phyloP scores from a whole-genome alignment of 2,797 vertebrate genomes.

The Lutjanus argentimaculatus region DNA sequence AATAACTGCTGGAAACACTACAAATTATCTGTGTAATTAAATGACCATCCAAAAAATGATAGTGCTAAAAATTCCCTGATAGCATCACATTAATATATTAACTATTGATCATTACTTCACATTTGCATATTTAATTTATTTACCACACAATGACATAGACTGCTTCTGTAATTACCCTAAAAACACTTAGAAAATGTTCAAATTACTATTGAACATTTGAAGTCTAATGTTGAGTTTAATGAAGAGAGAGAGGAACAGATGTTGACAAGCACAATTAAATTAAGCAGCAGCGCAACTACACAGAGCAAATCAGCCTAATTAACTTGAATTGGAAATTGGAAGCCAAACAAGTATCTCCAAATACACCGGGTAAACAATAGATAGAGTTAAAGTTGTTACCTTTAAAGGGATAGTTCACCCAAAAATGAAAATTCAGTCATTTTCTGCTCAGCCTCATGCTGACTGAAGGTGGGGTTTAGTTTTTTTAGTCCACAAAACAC shows the following conservation, averaged over 20 bases:
- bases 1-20: slow-evolving; percentile 36
- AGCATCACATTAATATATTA: slow-evolving; percentile 35
- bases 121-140: slow-evolving; percentile 35
- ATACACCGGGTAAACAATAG: neutral
- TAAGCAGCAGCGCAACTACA: slow-evolving; percentile 6
- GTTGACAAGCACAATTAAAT: slow-evolving; percentile 31
- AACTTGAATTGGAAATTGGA: slow-evolving; percentile 26
- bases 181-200: neutral
- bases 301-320: slow-evolving; percentile 21
- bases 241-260: slow-evolving; percentile 13
- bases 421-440: no score
- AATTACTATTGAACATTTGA: neutral
- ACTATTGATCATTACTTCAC: slow-evolving; percentile 30
- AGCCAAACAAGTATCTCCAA: neutral
- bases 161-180: neutral
- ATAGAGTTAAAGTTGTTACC: neutral
- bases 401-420: neutral
- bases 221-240: neutral
- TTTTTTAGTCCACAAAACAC: no score
- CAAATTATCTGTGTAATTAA: slow-evolving; percentile 60
- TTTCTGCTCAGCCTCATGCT: no score
- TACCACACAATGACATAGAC: neutral
- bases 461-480: no score
- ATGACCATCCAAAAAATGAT: slow-evolving; percentile 29
- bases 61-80: slow-evolving; percentile 5